Evolutionary conservation across 2,797 vertebrate species (phyloP).

Genomic region (Amphiprion clarkii): DNA sequence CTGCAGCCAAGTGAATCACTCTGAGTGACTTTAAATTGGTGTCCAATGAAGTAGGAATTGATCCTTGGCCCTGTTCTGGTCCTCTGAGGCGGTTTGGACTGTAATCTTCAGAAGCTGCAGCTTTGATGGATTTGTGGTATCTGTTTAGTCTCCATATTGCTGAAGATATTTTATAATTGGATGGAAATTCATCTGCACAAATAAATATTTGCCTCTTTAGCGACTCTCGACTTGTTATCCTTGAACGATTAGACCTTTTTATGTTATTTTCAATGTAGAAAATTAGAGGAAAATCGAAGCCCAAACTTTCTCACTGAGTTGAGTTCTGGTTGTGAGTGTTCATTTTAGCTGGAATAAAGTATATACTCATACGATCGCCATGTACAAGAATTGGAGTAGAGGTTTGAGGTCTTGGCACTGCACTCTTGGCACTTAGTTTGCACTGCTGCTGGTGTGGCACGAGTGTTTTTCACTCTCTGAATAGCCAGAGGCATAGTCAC

Average conservation of each 20-base stretch:
- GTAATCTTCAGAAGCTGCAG: constrained; percentile 67
- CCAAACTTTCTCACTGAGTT: not conserved
- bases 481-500: constrained; percentile 59
- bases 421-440: constrained; percentile 25
- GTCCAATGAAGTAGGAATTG: constrained; percentile 84
- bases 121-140: constrained; percentile 61
- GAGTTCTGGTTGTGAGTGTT: not conserved
- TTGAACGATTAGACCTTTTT: constrained; percentile 19
- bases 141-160: constrained; percentile 48
- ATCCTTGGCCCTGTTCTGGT: constrained; percentile 81
- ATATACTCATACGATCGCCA: not conserved
- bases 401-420: constrained; percentile 8
- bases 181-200: constrained; percentile 36
- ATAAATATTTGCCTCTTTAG: constrained; percentile 11
- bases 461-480: constrained; percentile 55
- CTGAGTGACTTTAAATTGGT: constrained; percentile 84
- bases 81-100: constrained; percentile 71
- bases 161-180: constrained; percentile 43
- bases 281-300: constrained; percentile 4
- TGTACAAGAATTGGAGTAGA: not conserved
- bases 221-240: constrained; percentile 2
- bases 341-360: constrained; percentile 28
- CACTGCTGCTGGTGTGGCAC: constrained; percentile 15
- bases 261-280: not conserved
- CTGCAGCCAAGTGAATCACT: constrained; percentile 83